phyloP scores from a whole-genome alignment of 2,113 vertebrate genomes.

The Chaenocephalus aceratus region DNA sequence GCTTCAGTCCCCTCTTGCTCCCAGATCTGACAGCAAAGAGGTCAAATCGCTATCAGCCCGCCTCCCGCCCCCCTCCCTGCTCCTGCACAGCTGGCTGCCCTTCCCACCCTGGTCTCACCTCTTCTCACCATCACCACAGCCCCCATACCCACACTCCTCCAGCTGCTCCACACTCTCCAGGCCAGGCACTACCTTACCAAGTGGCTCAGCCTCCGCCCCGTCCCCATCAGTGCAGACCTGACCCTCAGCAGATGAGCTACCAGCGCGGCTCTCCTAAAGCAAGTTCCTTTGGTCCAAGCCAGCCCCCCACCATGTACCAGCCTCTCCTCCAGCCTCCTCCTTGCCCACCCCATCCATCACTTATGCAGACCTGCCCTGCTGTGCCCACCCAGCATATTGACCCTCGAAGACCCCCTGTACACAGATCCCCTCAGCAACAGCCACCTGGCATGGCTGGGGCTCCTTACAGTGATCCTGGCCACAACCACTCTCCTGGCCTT shows the following conservation, averaged over 20 bases:
- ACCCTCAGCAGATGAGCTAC: conserved; percentile 73
- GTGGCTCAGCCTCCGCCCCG: conserved; percentile 68
- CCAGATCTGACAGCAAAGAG: conserved; percentile 76
- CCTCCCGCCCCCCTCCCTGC: conserved; percentile 74
- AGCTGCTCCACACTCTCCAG: conserved; percentile 69
- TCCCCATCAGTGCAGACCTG: conserved; percentile 76
- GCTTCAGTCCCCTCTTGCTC: conserved; percentile 82
- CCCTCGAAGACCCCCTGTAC: conserved; percentile 66
- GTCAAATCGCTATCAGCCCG: conserved; percentile 73
- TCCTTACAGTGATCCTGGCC: conserved; percentile 74
- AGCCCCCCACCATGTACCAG: conserved; percentile 76
- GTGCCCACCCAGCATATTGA: conserved; percentile 73
- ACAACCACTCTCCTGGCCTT: conserved; percentile 78
- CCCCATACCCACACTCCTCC: conserved; percentile 78
- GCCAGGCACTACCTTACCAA: conserved; percentile 66
- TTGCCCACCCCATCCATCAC: conserved; percentile 71
- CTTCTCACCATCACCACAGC: conserved; percentile 72
- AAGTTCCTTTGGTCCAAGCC: conserved; percentile 63
- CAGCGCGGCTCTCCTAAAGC: conserved; percentile 76
- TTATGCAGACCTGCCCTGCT: conserved; percentile 71
- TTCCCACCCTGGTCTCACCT: conserved; percentile 62
- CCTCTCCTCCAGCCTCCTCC: conserved; percentile 74
- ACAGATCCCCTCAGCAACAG: conserved; percentile 80
- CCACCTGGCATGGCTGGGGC: conserved; percentile 58
- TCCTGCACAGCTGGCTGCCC: conserved; percentile 74